Evolutionary conservation across 2,888 invertebrate genomes (phyloP).

Genomic region (Antheraea yamamai): DNA sequence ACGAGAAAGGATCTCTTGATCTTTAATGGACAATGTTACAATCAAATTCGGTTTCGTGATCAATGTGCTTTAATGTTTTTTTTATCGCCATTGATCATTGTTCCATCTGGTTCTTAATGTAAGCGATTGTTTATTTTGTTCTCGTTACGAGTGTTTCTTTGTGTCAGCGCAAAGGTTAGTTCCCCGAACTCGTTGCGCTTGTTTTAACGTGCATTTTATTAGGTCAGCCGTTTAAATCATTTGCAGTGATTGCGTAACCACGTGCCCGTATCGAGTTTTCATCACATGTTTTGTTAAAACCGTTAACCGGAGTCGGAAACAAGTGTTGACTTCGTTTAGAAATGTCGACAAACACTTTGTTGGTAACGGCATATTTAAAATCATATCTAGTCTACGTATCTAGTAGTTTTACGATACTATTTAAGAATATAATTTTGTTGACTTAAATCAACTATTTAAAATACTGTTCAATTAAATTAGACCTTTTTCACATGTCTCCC

Average conservation of each 20-base stretch:
- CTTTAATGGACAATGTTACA: slow-evolving; percentile 47
- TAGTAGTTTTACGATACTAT: neutral
- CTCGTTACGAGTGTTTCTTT: slow-evolving; percentile 5
- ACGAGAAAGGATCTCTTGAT: slow-evolving; percentile 52
- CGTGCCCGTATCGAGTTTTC: slow-evolving; percentile 48
- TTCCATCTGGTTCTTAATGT: slow-evolving; percentile 24
- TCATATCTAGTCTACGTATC: neutral
- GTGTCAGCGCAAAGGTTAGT: slow-evolving; percentile 29
- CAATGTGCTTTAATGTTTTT: slow-evolving; percentile 36
- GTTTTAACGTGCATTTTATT: slow-evolving; percentile 41
- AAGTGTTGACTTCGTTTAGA: slow-evolving; percentile 35
- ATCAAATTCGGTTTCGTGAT: slow-evolving; percentile 38
- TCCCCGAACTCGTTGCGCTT: slow-evolving; percentile 32
- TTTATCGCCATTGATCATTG: slow-evolving; percentile 26
- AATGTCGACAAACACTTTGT: slow-evolving; percentile 16
- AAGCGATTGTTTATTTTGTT: slow-evolving; percentile 25
- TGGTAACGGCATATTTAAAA: slow-evolving; percentile 13
- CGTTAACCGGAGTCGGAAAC: slow-evolving; percentile 46
- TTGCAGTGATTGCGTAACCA: slow-evolving; percentile 48
- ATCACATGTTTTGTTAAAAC: slow-evolving; percentile 49
- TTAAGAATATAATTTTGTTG: neutral
- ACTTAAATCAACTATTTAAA: neutral
- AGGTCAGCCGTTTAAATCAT: slow-evolving; percentile 52
- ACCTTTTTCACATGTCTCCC: neutral
- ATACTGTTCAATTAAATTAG: neutral